A percentile compares a stretch with the other conserved stretches of the same genome.
These are phyloP conservation scores for Sebastes kiyomatsui DNA, from an alignment of 2,797 vertebrate genomes.

Conservation along the genomic window DNA sequence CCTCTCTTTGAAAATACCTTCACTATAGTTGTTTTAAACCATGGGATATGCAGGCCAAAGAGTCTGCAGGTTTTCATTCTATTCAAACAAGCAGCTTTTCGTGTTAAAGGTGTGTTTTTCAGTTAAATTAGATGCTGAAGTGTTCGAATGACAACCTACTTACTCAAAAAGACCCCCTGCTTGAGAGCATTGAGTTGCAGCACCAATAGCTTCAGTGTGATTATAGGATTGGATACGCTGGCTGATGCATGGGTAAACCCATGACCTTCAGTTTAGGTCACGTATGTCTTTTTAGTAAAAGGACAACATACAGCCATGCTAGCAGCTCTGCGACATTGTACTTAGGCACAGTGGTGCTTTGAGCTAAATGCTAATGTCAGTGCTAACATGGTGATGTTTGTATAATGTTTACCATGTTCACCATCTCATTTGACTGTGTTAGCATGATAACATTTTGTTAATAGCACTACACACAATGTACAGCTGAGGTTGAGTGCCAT, in stretches of 20 bases:
- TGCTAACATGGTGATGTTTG: not conserved
- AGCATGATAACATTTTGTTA: not conserved
- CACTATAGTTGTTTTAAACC: conserved; percentile 18
- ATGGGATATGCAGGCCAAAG: not conserved
- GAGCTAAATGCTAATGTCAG: not conserved
- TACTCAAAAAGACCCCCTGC: not conserved
- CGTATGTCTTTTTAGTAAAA: not conserved
- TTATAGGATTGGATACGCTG: not conserved
- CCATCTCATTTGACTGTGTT: not conserved
- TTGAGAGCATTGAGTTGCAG: not conserved
- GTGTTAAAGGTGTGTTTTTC: conserved; percentile 6
- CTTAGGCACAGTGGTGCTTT: not conserved
- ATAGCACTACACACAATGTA: not conserved
- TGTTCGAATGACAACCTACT: not conserved
- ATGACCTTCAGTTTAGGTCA: not conserved
- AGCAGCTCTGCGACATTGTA: not conserved
- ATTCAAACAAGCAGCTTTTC: not conserved
- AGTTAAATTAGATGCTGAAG: conserved; percentile 19
- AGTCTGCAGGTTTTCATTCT: conserved; percentile 8
- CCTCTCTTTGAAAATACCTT: conserved; percentile 34
- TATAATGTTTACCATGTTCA: not conserved
- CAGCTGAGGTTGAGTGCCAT: not conserved
- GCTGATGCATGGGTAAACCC: not conserved
- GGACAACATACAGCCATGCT: not conserved
- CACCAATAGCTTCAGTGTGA: not conserved